Base-by-base conservation (phyloP, 2,888 invertebrate genomes). In the Lymantria monacha region DNA sequence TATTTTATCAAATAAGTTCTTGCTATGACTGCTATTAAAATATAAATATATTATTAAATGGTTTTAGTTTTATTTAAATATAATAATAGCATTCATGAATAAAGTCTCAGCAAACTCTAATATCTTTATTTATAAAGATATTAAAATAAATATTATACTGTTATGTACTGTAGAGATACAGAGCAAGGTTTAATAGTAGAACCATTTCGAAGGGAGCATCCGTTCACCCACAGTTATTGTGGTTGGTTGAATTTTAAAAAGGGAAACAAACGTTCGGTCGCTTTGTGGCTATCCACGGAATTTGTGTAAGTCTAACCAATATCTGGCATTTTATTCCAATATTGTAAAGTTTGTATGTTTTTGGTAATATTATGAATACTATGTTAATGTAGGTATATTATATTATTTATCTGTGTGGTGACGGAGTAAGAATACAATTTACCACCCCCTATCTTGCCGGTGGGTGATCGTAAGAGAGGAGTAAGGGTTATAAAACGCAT, bases 231-330 rank as follows among this genome's bases (percentile, higher is more conserved):
- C 57, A 57, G 64, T 65, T 68, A 67, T 66, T 64, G 64, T 61
- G 64, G 63, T 55, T 54, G 59, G 60, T 37, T 69, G 72, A 69
- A 73, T 72, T 69, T 70, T 66, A 73, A 74, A 66, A 68, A 68
- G 51, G 56, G 51, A 66, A 57, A 61, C 61, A 57, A 55, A 55
- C 51, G 49, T 57, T 55, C 49, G 55, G 49, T 51, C 42, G 42
- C 41, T 46, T 42, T 46, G 48, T 36, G 40, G 30, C 48, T 55
- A 42, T 55, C 48, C 46, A 13, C 37, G 43, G 38, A 48, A 46
- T 55, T 42, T 46, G 42, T 49, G 51, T 53, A 53, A 55, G 47
- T 51, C 48, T 48, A 42, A 33, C 36, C 44, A 51, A 53, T 50
- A 46, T 11, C 12, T 56, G 31, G 22, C 30, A 37, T 41, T 45